phyloP scores from a whole-genome alignment of 1,140 invertebrate species.

The Anagrus nilaparvatae region DNA sequence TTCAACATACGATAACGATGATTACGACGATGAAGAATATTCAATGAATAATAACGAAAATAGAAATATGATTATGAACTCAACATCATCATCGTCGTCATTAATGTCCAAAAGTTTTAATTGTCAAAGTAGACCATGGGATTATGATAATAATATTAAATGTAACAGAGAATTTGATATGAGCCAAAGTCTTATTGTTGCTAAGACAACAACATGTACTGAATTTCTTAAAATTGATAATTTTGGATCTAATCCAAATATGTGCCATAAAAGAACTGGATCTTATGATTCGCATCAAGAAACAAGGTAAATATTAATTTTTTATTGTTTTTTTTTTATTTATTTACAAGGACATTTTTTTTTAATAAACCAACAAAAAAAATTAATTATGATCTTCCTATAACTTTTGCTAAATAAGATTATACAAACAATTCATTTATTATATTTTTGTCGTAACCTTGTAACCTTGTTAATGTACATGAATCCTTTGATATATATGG shows the following conservation, averaged over 20 bases:
- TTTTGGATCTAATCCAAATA: constrained; percentile 31
- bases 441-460: too few species aligned
- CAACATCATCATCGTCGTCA: too few species aligned
- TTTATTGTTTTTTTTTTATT: too few species aligned
- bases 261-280: constrained; percentile 20
- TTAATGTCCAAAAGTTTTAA: constrained; percentile 36
- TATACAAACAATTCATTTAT: too few species aligned
- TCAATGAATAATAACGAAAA: constrained; percentile 11
- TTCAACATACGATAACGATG: constrained; percentile 26
- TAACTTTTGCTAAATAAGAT: too few species aligned
- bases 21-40: constrained; percentile 21
- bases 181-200: constrained; percentile 39
- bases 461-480: too few species aligned
- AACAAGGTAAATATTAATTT: too few species aligned
- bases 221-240: constrained; percentile 36
- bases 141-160: constrained; percentile 28
- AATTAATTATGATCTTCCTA: too few species aligned
- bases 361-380: too few species aligned
- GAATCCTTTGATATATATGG: too few species aligned
- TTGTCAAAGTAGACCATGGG: constrained; percentile 25
- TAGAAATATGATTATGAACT: constrained; percentile 18
- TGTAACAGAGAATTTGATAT: constrained; percentile 33
- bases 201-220: constrained; percentile 35
- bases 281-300: constrained; percentile 11
- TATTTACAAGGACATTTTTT: too few species aligned